These are phyloP conservation scores for Drymodes brunneopygia DNA, from an alignment of 2,113 vertebrate species.

Conservation along the genomic window DNA sequence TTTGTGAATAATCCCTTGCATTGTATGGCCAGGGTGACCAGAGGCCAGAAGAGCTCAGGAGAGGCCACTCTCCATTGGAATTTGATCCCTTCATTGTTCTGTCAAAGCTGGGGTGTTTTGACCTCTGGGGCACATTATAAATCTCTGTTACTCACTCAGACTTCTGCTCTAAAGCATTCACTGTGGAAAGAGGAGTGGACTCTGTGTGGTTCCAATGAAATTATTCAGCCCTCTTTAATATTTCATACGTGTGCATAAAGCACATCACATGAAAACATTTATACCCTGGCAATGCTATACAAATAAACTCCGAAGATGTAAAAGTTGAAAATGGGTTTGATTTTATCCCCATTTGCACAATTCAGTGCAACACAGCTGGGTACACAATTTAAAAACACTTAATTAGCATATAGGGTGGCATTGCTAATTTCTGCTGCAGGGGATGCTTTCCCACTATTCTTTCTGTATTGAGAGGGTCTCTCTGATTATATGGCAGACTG, in stretches of 20 bases:
- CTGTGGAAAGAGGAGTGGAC: background rate
- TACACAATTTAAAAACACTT: background rate
- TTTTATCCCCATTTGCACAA: background rate
- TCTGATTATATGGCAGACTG: background rate
- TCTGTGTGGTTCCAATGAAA: background rate
- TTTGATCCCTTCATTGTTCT: conserved; percentile 21
- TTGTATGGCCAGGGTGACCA: background rate
- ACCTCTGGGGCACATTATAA: background rate
- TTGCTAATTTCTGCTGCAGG: background rate
- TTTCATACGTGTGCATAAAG: background rate
- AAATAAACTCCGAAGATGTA: background rate
- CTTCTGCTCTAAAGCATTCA: background rate
- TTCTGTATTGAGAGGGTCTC: background rate
- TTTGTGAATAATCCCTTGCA: background rate
- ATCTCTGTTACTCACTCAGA: background rate
- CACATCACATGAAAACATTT: background rate
- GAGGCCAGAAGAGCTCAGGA: background rate
- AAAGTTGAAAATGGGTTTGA: background rate
- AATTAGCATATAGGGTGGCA: background rate
- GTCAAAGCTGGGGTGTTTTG: background rate
- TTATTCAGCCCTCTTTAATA: background rate
- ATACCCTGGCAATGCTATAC: background rate
- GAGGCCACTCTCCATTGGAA: background rate
- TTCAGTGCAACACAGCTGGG: background rate
- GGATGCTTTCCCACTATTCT: background rate